Conservation (phyloP, 2,888 invertebrate genomes). For the Morpho helenor region DNA sequence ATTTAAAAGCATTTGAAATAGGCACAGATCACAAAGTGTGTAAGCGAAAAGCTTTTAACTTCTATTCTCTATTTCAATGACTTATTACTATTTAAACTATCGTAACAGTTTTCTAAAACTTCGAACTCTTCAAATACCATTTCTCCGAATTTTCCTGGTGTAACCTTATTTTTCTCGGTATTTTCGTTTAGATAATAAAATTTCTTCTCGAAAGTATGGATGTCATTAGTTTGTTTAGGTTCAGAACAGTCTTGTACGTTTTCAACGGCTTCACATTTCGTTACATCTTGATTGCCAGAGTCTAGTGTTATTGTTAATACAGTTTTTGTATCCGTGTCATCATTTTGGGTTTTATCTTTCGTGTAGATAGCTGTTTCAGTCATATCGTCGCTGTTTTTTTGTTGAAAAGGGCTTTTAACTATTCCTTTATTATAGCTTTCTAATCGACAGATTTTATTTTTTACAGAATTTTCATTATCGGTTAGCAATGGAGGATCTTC, state of each 20-base stretch:
- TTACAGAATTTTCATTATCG: constrained; percentile 72
- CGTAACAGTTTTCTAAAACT: constrained; percentile 81
- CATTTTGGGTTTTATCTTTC: constrained; percentile 33
- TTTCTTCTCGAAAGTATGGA: constrained; percentile 75
- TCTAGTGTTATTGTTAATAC: constrained; percentile 26
- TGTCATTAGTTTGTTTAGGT: constrained; percentile 40
- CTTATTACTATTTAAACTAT: constrained; percentile 80
- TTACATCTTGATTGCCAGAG: constrained; percentile 2
- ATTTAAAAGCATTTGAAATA: constrained; percentile 64
- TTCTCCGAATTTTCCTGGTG: constrained; percentile 84
- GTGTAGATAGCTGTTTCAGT: constrained; percentile 26
- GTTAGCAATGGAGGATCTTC: constrained; percentile 68
- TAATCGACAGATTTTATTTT: constrained; percentile 71
- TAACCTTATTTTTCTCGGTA: constrained; percentile 73
- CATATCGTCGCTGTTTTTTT: constrained; percentile 40
- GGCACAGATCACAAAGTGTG: constrained; percentile 69
- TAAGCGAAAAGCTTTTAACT: constrained; percentile 51
- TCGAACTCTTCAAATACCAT: constrained; percentile 93
- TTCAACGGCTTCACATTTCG: constrained; percentile 7
- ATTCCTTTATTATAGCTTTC: constrained; percentile 74
- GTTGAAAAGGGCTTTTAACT: constrained; percentile 65
- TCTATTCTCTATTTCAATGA: constrained; percentile 55
- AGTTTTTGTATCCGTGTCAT: constrained; percentile 30
- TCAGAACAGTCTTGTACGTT: constrained; percentile 27
- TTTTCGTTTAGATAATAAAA: constrained; percentile 81